Conservation (phyloP, 2,888 invertebrate genomes). For the Andrena dorsata region DNA sequence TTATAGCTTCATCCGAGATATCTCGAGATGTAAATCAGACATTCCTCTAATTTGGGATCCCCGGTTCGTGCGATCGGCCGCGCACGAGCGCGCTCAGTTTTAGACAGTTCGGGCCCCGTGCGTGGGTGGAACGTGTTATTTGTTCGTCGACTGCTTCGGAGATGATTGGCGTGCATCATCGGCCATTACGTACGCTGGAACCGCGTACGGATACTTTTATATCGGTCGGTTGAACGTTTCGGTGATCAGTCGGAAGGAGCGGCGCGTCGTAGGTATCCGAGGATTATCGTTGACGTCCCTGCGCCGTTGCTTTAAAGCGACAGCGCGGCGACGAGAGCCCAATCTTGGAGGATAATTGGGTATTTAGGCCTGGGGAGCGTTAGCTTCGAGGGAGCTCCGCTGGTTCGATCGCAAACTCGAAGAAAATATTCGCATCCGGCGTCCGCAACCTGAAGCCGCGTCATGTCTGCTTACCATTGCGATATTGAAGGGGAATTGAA, state of each 20-base stretch:
- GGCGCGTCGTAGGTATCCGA: constrained; percentile 17
- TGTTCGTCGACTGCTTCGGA: constrained; percentile 31
- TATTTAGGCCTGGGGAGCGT: background rate
- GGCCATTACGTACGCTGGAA: constrained; percentile 23
- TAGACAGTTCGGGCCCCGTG: constrained; percentile 53
- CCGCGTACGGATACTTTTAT: constrained; percentile 34
- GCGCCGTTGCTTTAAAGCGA: background rate
- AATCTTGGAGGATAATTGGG: constrained; percentile 1
- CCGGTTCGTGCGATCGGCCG: constrained; percentile 58
- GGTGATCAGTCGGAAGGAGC: constrained; percentile 23
- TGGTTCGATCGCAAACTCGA: background rate
- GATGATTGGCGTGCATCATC: constrained; percentile 55
- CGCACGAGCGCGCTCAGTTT: constrained; percentile 52
- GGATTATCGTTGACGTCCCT: constrained; percentile 30
- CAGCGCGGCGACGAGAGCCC: constrained; percentile 7
- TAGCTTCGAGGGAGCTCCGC: background rate
- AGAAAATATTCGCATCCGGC: background rate
- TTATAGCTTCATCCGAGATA: constrained; percentile 83
- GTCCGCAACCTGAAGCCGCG: too few relatives aligned
- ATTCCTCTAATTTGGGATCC: constrained; percentile 80
- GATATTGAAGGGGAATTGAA: background rate
- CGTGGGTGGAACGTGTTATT: constrained; percentile 66
- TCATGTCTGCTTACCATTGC: constrained; percentile 11
- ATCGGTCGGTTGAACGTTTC: constrained; percentile 1
- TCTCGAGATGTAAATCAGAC: constrained; percentile 81